These are phyloP conservation scores for Brassicogethes aeneus DNA, from an alignment of 2,888 invertebrate species.

Conservation along the genomic window DNA sequence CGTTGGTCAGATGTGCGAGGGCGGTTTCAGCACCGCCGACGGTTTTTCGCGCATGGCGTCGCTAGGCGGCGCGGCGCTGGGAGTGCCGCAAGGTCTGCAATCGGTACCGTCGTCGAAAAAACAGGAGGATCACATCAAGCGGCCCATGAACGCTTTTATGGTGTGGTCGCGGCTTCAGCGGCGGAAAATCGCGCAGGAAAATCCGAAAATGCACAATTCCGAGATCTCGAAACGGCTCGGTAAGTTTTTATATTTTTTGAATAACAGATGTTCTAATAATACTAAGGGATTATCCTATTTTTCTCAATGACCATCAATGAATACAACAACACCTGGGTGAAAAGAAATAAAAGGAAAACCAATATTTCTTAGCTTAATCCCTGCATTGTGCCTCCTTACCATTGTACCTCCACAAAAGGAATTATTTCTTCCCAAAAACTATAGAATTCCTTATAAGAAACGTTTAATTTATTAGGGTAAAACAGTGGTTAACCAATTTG, in stretches of 20 bases:
- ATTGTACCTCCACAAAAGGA: no score
- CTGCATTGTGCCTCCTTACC: not conserved
- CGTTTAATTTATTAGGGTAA: no score
- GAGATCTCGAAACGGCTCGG: constrained; percentile 82
- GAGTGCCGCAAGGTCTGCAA: constrained; percentile 47
- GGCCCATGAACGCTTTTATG: constrained; percentile 99
- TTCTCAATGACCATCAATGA: not conserved
- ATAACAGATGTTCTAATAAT: no score
- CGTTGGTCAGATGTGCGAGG: constrained; percentile 67
- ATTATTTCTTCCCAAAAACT: no score
- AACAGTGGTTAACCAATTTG: no score
- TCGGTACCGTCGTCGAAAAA: constrained; percentile 48
- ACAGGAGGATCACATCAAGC: constrained; percentile 83
- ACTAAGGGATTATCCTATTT: not conserved
- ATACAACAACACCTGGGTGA: not conserved
- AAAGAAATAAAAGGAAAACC: not conserved
- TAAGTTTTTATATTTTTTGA: not conserved
- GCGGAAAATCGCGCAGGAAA: constrained; percentile 87
- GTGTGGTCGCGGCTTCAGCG: constrained; percentile 90
- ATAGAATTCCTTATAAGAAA: no score
- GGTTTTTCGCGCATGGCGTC: constrained; percentile 49
- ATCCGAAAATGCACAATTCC: constrained; percentile 91
- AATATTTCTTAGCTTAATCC: not conserved
- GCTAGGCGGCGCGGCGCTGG: constrained; percentile 48
- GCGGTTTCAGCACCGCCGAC: constrained; percentile 55